Conservation (phyloP, 1,140 invertebrate species). For the Colletes latitarsis region DNA sequence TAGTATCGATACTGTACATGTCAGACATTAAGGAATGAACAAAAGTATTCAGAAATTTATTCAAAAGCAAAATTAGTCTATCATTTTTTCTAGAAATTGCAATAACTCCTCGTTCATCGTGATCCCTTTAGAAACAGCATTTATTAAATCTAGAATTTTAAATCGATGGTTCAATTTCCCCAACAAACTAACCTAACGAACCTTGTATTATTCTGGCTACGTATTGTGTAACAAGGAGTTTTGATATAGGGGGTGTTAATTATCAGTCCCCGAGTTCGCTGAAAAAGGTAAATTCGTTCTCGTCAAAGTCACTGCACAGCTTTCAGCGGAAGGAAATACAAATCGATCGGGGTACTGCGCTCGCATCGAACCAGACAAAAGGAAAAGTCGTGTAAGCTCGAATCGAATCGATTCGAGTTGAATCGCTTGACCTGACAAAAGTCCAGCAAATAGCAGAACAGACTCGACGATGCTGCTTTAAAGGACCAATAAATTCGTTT, state of each 20-base stretch:
- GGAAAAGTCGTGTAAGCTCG: slow-evolving; percentile 19
- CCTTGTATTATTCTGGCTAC: no score
- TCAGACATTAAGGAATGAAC: no score
- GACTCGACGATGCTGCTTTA: neutral
- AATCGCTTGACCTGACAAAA: slow-evolving; percentile 12
- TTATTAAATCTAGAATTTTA: no score
- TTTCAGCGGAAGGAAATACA: neutral
- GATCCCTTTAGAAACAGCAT: no score
- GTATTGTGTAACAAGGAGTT: no score
- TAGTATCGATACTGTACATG: no score
- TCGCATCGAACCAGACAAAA: slow-evolving; percentile 5
- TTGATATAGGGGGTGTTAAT: neutral
- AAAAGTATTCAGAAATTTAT: no score
- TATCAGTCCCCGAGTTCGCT: neutral
- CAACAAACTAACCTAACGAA: no score
- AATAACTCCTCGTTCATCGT: no score
- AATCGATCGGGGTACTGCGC: neutral
- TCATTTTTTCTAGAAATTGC: no score
- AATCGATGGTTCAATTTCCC: no score
- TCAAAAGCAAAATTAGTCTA: no score
- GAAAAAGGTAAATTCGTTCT: neutral
- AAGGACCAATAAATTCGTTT: slow-evolving; percentile 18
- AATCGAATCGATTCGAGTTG: slow-evolving; percentile 4
- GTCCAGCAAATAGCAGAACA: neutral
- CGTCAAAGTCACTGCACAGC: neutral